phyloP scores from a whole-genome alignment of 1,140 invertebrate genomes.

The Eurytemora carolleeae region DNA sequence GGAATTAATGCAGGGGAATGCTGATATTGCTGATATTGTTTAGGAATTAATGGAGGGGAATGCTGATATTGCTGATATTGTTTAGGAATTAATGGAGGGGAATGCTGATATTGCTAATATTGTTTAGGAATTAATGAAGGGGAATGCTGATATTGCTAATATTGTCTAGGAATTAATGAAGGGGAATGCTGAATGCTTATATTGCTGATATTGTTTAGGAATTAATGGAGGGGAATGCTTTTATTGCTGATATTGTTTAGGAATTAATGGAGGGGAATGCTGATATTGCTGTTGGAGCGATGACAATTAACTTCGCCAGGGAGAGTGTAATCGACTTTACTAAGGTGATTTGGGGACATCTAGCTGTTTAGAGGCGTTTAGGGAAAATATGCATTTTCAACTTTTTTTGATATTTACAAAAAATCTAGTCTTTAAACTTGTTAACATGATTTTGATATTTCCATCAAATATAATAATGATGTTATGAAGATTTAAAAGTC shows the following conservation, averaged over 20 bases:
- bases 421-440: too few relatives aligned
- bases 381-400: too few relatives aligned
- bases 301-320: conserved; percentile 80
- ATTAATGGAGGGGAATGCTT: too few relatives aligned
- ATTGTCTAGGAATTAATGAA: conserved; percentile 72
- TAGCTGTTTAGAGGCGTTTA: too few relatives aligned
- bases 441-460: too few relatives aligned
- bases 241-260: conserved; percentile 18
- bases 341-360: too few relatives aligned
- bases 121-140: conserved; percentile 20
- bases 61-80: conserved; percentile 59
- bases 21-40: conserved; percentile 49
- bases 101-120: conserved; percentile 68
- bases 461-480: too few relatives aligned
- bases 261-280: conserved; percentile 37
- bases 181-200: conserved; percentile 49
- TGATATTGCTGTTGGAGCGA: conserved; percentile 70
- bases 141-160: conserved; percentile 70
- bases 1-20: conserved; percentile 34
- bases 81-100: conserved; percentile 25
- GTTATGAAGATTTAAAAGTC: too few relatives aligned
- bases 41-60: conserved; percentile 30
- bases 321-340: conserved; percentile 90
- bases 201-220: conserved; percentile 88
- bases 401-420: too few relatives aligned